A percentile compares a stretch with the other conserved stretches of the same genome.
Evolutionary conservation across 2,113 vertebrate species (phyloP).

Genomic region (Falcunculus frontatus): DNA sequence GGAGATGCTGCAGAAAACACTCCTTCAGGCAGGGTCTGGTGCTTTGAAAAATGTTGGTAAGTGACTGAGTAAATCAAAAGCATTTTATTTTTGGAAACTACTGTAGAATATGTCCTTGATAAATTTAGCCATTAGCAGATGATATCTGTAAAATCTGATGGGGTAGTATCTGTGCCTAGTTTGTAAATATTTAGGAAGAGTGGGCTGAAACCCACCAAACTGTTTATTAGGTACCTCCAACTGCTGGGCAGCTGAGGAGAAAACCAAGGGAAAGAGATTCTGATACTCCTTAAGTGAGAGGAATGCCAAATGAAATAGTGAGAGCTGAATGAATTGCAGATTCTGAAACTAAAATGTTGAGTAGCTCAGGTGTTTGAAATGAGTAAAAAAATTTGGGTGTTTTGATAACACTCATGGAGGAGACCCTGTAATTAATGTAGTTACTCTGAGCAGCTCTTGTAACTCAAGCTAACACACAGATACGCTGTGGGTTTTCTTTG

Average conservation of each 20-base stretch:
- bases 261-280: neutral
- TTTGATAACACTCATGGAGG: neutral
- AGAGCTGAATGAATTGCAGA: neutral
- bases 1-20: neutral
- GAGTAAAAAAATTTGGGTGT: neutral
- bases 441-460: neutral
- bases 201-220: neutral
- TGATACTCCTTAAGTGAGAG: neutral
- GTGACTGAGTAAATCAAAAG: neutral
- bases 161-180: neutral
- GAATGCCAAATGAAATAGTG: neutral
- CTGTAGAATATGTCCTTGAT: neutral
- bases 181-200: neutral
- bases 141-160: neutral
- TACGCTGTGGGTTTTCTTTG: neutral
- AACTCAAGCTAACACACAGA: neutral
- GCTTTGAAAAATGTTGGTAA: neutral
- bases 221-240: neutral
- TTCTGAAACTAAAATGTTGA: neutral
- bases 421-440: neutral
- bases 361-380: neutral
- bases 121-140: neutral
- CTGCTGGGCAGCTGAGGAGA: neutral
- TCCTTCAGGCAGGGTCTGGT: neutral
- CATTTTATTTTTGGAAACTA: neutral